These are phyloP conservation scores for Drosophila nebulosa DNA, from an alignment of 1,140 invertebrate genomes.

Conservation along the genomic window DNA sequence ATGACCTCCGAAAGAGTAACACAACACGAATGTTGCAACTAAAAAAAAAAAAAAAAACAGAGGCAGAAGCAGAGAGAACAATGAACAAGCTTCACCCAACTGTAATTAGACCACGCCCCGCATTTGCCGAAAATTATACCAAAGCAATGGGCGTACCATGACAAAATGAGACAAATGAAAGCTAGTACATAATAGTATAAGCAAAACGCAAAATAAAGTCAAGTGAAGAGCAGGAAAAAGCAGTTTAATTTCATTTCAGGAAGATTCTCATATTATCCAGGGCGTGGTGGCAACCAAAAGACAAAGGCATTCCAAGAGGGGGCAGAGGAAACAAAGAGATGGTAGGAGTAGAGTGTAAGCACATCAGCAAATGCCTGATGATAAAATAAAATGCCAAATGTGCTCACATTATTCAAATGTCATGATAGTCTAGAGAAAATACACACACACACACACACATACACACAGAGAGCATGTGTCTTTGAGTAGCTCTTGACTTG, in stretches of 20 bases:
- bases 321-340: not conserved
- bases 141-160: slow-evolving; percentile 17
- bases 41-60: slow-evolving; percentile 19
- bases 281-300: not conserved
- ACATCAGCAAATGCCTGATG: slow-evolving; percentile 73
- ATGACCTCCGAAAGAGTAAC: slow-evolving; percentile 35
- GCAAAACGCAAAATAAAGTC: slow-evolving; percentile 45
- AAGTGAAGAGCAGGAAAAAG: slow-evolving; percentile 20
- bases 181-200: slow-evolving; percentile 62
- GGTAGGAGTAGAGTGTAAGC: slow-evolving; percentile 31
- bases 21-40: slow-evolving; percentile 10
- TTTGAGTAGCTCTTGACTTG: not conserved
- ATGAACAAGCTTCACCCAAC: slow-evolving; percentile 46
- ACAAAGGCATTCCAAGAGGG: not conserved
- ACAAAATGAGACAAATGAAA: slow-evolving; percentile 61
- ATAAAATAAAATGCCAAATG: slow-evolving; percentile 78
- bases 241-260: slow-evolving; percentile 69
- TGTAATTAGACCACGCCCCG: slow-evolving; percentile 59
- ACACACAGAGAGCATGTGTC: slow-evolving; percentile 8
- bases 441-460: slow-evolving; percentile 4
- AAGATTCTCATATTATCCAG: not conserved
- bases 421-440: slow-evolving; percentile 62
- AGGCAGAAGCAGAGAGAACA: slow-evolving; percentile 38
- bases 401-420: slow-evolving; percentile 75
- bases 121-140: slow-evolving; percentile 8